Evolutionary conservation across 2,113 vertebrate genomes (phyloP).

Genomic region (Verasper variegatus): DNA sequence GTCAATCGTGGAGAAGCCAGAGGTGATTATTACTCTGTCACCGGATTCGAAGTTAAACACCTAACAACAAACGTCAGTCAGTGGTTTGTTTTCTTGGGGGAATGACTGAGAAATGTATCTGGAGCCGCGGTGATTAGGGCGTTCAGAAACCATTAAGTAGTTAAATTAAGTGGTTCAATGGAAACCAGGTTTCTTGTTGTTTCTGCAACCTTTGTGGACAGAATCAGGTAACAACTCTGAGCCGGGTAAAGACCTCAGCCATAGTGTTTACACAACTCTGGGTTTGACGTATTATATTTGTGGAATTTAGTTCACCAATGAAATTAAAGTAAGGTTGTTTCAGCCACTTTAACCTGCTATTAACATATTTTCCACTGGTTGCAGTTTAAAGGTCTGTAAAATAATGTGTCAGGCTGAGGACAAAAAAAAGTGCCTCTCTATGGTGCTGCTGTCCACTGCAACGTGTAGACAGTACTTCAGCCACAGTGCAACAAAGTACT

Average conservation of each 20-base stretch:
- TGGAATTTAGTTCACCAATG: constrained; percentile 3
- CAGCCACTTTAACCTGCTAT: constrained; percentile 13
- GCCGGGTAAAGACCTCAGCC: constrained; percentile 1
- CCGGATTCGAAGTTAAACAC: constrained; percentile 34
- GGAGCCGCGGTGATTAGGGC: constrained; percentile 56
- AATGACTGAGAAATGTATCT: constrained; percentile 48
- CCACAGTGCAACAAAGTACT: constrained; percentile 10
- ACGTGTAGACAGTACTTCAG: constrained; percentile 17
- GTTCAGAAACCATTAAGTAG: constrained; percentile 70
- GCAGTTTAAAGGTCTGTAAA: constrained; percentile 8
- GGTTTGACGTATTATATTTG: constrained; percentile 7
- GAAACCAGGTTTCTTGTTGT: constrained; percentile 60
- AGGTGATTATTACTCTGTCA: constrained; percentile 29
- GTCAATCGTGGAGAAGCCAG: constrained; percentile 27
- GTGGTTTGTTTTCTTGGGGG: constrained; percentile 61
- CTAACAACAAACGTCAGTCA: constrained; percentile 47
- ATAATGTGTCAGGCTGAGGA: background rate
- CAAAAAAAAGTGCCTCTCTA: background rate
- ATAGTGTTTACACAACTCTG: constrained; percentile 38
- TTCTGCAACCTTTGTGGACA: constrained; percentile 35
- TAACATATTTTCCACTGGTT: constrained; percentile 41
- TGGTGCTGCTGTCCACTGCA: background rate
- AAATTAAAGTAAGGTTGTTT: constrained; percentile 22
- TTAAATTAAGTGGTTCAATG: constrained; percentile 72
- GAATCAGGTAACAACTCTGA: constrained; percentile 26